Conservation (phyloP, 1,140 invertebrate species). For the Drosophila pachea region DNA sequence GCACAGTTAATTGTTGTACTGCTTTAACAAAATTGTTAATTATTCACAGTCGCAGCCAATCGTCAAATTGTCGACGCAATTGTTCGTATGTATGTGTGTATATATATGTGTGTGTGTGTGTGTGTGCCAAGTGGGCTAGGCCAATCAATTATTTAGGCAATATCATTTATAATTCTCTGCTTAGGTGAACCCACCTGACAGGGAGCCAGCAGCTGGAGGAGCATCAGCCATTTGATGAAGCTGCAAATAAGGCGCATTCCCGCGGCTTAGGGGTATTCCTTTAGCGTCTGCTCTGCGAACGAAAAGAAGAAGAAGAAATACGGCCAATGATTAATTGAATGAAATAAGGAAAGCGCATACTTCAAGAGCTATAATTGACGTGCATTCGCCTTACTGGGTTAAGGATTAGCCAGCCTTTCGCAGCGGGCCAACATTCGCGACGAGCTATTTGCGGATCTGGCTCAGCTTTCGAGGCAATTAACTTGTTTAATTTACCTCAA, state of each 20-base stretch:
- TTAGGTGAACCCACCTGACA: slow-evolving; percentile 57
- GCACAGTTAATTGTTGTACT: slow-evolving; percentile 54
- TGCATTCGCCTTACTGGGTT: not conserved
- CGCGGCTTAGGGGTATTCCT: not conserved
- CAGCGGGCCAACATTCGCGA: not conserved
- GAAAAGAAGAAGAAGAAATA: too few species aligned
- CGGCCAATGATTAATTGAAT: not conserved
- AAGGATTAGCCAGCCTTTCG: not conserved
- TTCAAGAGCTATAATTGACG: not conserved
- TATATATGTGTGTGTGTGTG: not conserved
- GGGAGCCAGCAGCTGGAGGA: slow-evolving; percentile 57
- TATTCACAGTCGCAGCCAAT: slow-evolving; percentile 56
- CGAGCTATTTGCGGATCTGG: slow-evolving; percentile 10
- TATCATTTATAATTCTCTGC: not conserved
- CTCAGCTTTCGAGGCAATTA: slow-evolving; percentile 46
- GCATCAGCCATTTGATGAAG: slow-evolving; percentile 52
- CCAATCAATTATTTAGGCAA: not conserved
- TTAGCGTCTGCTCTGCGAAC: not conserved
- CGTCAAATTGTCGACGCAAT: slow-evolving; percentile 40
- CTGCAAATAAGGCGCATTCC: slow-evolving; percentile 49
- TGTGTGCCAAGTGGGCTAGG: slow-evolving; percentile 56
- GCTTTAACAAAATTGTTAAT: slow-evolving; percentile 54
- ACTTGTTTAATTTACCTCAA: slow-evolving; percentile 62
- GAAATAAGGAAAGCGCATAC: not conserved
- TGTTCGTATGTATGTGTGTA: slow-evolving; percentile 19